Evolutionary conservation across 2,888 invertebrate genomes (phyloP), one percentile per base, ranked within the genome.

Genomic region (Pollenia labialis): DNA sequence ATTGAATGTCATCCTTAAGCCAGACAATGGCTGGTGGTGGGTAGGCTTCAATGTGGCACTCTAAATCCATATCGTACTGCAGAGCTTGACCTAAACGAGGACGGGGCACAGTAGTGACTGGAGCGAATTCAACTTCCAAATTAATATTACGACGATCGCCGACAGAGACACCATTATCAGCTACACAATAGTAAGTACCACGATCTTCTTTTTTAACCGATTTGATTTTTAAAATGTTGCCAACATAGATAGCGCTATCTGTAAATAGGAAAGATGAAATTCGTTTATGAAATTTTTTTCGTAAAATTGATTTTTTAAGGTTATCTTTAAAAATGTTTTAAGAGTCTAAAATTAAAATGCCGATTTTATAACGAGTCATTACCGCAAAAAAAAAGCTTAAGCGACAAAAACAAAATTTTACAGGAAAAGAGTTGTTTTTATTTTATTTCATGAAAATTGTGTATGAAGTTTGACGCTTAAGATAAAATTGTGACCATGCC

Each of bases 11-110:
- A 75, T 97, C 97, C 92, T 98, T 98, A 6, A 97, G 94, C 99
- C 99, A 99, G 0, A 96, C 95, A 88, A 99, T 97, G 1, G 97
- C 97, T 0, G 99, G 98, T 4, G 97, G 97, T 0, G 99, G 99
- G 93, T 98, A 98, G 0, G 98, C 98, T 92, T 98, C 98, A 14
- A 98, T 97, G 92, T 98, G 98, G 91, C 99, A 99, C 91, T 98
- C 98, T 88, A 99, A 93, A 90, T 98, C 97, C 96, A 98, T 98
- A 90, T 98, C 98, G 91, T 98, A 98, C 92, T 98, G 98, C 11
- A 98, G 94, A 0, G 98, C 98, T 94, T 95, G 95, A 12, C 97
- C 97, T 48, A 98, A 94, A 32, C 98, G 94, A 0, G 98, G 98
- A 23, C 97, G 94, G 0, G 97, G 97, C 12, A 97, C 97, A 0